Conservation (phyloP, 2,888 invertebrate genomes). For the Laspeyria flexula region DNA sequence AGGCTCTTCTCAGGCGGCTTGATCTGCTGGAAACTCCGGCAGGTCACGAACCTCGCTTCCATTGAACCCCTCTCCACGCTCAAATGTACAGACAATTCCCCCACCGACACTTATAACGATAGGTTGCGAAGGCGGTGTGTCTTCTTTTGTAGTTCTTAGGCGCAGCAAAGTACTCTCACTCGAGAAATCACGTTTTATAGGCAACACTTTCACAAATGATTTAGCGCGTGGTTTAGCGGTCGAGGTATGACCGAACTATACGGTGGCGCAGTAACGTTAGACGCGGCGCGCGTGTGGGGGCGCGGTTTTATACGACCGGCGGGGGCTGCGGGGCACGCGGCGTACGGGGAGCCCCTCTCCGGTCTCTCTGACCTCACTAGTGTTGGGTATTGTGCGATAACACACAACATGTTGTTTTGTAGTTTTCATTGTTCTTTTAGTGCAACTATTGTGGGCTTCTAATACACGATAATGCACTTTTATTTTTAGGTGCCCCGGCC, state of each 20-base stretch:
- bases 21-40: slow-evolving; percentile 85
- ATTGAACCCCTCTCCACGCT: slow-evolving; percentile 80
- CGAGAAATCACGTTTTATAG: slow-evolving; percentile 71
- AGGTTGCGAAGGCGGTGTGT: slow-evolving; percentile 48
- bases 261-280: slow-evolving; percentile 70
- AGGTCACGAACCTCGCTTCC: slow-evolving; percentile 86
- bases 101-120: slow-evolving; percentile 62
- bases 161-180: slow-evolving; percentile 75
- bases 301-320: slow-evolving; percentile 63
- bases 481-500: slow-evolving; percentile 1
- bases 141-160: slow-evolving; percentile 45
- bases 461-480: slow-evolving; percentile 14
- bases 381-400: slow-evolving; percentile 56
- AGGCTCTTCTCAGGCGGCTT: slow-evolving; percentile 85
- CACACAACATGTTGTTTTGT: slow-evolving; percentile 26
- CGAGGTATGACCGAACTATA: slow-evolving; percentile 62
- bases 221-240: slow-evolving; percentile 71
- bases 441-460: slow-evolving; percentile 24
- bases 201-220: slow-evolving; percentile 83
- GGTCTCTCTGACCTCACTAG: slow-evolving; percentile 69
- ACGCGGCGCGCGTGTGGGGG: slow-evolving; percentile 81
- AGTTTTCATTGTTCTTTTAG: slow-evolving; percentile 34
- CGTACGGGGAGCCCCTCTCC: slow-evolving; percentile 47
- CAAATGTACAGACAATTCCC: slow-evolving; percentile 70
- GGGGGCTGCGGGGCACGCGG: slow-evolving; percentile 47